phyloP scores from a whole-genome alignment of 1,140 invertebrate species.

The Hormaphis cornu region DNA sequence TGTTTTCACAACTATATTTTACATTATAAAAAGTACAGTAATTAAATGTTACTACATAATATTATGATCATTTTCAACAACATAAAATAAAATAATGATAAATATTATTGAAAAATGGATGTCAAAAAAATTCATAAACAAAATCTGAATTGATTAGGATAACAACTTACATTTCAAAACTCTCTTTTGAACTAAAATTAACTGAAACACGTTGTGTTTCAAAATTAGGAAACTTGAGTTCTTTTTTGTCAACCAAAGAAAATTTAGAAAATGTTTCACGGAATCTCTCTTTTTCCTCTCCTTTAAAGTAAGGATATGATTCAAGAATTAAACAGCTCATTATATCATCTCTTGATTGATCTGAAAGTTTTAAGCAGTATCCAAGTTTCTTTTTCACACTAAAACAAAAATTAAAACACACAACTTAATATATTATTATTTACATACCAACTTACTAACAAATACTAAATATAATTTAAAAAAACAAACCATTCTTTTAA shows the following conservation, averaged over 20 bases:
- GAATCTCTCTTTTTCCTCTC: constrained; percentile 22
- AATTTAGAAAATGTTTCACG: constrained; percentile 12
- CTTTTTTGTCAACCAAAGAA: background rate
- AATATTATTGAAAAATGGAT: background rate
- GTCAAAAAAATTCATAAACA: too few species aligned
- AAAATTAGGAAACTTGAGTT: constrained; percentile 15
- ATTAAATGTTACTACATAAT: too few species aligned
- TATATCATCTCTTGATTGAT: constrained; percentile 15
- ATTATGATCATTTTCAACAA: too few species aligned
- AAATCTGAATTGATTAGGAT: background rate
- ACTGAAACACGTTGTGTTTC: background rate
- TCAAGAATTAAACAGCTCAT: constrained; percentile 14
- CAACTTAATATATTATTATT: background rate
- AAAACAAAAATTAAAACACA: background rate
- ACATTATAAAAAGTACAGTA: too few species aligned
- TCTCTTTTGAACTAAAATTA: background rate
- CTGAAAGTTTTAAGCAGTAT: constrained; percentile 2
- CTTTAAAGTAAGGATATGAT: constrained; percentile 10
- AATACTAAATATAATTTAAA: background rate
- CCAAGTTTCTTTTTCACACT: background rate
- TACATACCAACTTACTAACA: background rate
- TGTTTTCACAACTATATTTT: too few species aligned
- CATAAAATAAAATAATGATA: background rate
- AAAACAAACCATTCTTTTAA: constrained; percentile 1
- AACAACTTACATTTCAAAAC: background rate